These are phyloP conservation scores for Cardinalis cardinalis DNA, from an alignment of 2,113 vertebrate genomes.

Conservation along the genomic window DNA sequence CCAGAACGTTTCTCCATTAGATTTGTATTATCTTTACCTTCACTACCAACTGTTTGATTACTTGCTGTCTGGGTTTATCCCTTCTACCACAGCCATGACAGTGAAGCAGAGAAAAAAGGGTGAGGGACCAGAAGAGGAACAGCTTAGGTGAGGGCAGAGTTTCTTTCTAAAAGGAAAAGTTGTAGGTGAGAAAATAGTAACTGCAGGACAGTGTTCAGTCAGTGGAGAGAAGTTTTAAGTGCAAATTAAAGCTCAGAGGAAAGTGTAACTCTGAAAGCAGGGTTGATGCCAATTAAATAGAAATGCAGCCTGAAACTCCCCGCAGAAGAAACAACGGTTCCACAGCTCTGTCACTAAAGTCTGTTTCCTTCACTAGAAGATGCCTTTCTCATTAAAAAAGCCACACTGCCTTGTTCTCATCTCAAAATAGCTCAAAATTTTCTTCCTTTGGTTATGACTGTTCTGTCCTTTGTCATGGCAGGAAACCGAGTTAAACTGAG, in stretches of 20 bases:
- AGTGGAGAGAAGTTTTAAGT: not conserved
- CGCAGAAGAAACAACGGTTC: not conserved
- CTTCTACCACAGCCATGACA: not conserved
- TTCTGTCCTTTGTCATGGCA: conserved; percentile 1
- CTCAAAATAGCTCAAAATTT: conserved; percentile 54
- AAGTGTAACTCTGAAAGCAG: not conserved
- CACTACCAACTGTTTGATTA: not conserved
- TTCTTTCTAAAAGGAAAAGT: not conserved
- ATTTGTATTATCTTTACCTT: not conserved
- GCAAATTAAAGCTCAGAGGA: conserved; percentile 24
- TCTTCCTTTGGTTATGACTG: conserved; percentile 34
- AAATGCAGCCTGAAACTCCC: conserved; percentile 14
- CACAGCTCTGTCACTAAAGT: not conserved
- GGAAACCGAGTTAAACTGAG: not conserved
- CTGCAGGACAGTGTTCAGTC: not conserved
- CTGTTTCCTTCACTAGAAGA: conserved; percentile 41
- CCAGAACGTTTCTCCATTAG: not conserved
- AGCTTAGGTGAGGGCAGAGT: not conserved
- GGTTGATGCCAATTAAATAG: conserved; percentile 29
- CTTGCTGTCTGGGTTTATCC: not conserved
- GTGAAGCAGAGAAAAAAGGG: not conserved
- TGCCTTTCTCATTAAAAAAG: conserved; percentile 34
- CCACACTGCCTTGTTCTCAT: not conserved
- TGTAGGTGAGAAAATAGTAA: not conserved
- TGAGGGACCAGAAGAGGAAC: not conserved